These are phyloP conservation scores for Protomyctophum bolini DNA, from an alignment of 2,113 vertebrate species.

Conservation along the genomic window DNA sequence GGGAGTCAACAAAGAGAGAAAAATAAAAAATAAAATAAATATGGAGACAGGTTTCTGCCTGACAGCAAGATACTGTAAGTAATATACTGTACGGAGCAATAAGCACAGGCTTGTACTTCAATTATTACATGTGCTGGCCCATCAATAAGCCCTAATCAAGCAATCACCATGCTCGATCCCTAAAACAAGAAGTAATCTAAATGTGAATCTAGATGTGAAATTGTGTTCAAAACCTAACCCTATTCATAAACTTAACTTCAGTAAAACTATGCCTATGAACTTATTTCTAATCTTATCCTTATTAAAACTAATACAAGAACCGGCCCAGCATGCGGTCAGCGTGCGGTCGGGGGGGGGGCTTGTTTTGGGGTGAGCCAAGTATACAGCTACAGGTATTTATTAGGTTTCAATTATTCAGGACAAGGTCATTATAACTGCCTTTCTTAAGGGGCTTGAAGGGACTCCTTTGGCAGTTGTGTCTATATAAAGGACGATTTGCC, in stretches of 20 bases:
- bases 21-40: no score
- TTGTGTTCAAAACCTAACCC: no score
- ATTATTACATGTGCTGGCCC: constrained; percentile 42
- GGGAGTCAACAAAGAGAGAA: no score
- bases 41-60: no score
- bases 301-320: no score
- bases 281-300: no score
- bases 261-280: no score
- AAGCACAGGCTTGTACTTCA: constrained; percentile 44
- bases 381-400: constrained; percentile 3
- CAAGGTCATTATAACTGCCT: constrained; percentile 16
- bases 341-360: no score
- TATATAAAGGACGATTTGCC: no score
- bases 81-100: constrained; percentile 17
- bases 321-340: no score
- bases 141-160: constrained; percentile 56
- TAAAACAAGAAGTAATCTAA: constrained; percentile 57
- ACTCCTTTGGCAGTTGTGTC: neutral
- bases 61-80: no score
- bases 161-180: constrained; percentile 39
- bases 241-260: no score
- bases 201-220: constrained; percentile 36
- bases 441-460: constrained; percentile 3
- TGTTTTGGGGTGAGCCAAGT: neutral
- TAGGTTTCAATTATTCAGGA: constrained; percentile 22